phyloP scores from a whole-genome alignment of 2,797 vertebrate genomes.

The Microctenopoma steveboyesi region DNA sequence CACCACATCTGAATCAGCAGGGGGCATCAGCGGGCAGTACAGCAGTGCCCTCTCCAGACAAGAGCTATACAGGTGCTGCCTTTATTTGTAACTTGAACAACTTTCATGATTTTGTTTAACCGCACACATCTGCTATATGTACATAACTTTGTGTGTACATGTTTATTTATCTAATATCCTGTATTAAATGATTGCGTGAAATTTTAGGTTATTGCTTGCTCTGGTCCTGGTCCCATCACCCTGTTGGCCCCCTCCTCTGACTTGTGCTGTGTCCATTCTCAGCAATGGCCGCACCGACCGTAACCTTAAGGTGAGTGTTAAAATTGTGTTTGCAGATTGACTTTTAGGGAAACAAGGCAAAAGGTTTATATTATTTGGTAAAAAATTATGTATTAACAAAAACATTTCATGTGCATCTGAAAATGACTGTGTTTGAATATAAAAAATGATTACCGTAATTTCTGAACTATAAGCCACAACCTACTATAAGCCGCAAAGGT shows the following conservation, averaged over 20 bases:
- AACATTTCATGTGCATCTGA: too few relatives aligned
- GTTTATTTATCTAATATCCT: neutral
- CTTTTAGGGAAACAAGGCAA: too few relatives aligned
- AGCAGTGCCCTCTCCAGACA: conserved; percentile 80
- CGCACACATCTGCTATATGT: neutral
- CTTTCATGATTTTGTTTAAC: neutral
- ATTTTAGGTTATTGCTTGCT: conserved; percentile 82
- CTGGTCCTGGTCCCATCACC: conserved; percentile 87
- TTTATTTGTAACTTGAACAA: too few relatives aligned
- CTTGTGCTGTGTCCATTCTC: conserved; percentile 86
- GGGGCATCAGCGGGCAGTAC: conserved; percentile 80
- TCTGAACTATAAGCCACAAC: too few relatives aligned
- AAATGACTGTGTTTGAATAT: too few relatives aligned
- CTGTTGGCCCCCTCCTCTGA: conserved; percentile 84
- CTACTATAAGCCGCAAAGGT: too few relatives aligned
- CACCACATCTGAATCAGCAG: conserved; percentile 53
- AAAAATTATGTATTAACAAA: too few relatives aligned
- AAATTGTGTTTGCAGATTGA: too few relatives aligned
- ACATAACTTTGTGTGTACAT: too few relatives aligned
- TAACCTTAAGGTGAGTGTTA: conserved; percentile 82
- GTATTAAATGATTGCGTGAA: neutral
- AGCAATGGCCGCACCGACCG: conserved; percentile 85
- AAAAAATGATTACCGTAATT: too few relatives aligned
- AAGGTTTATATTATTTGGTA: too few relatives aligned
- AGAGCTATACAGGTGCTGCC: conserved; percentile 84